Evolutionary conservation across 2,888 invertebrate genomes (phyloP).

Genomic region (Brenthis ino): DNA sequence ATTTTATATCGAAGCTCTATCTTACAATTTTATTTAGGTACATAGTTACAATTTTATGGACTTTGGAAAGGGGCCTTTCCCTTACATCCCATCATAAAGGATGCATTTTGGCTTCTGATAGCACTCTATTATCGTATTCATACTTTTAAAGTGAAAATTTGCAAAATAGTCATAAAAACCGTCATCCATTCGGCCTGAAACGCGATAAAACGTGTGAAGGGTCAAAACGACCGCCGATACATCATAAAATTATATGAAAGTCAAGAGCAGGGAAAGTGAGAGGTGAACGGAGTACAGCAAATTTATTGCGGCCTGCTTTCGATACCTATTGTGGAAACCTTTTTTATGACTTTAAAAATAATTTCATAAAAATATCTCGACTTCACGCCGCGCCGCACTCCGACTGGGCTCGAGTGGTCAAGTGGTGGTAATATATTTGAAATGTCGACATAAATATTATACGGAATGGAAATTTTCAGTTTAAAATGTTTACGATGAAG

Average conservation of each 20-base stretch:
- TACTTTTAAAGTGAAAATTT: conserved; percentile 62
- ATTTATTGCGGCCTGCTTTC: conserved; percentile 79
- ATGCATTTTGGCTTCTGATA: conserved; percentile 49
- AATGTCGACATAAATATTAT: conserved; percentile 37
- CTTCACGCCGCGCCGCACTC: conserved; percentile 43
- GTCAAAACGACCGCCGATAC: conserved; percentile 76
- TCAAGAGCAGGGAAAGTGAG: conserved; percentile 77
- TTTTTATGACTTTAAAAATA: conserved; percentile 67
- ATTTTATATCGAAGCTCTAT: neutral
- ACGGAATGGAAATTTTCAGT: conserved; percentile 43
- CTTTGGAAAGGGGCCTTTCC: too few relatives aligned
- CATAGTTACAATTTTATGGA: too few relatives aligned
- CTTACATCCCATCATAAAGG: conserved; percentile 42
- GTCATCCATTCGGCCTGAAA: conserved; percentile 49
- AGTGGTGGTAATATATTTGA: conserved; percentile 26
- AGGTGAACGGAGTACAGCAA: conserved; percentile 69
- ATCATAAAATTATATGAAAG: conserved; percentile 82
- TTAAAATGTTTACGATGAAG: conserved; percentile 47
- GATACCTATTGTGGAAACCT: conserved; percentile 75
- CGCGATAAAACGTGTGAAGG: conserved; percentile 78
- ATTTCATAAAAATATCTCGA: conserved; percentile 63
- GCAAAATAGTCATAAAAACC: conserved; percentile 46
- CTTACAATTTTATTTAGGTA: too few relatives aligned
- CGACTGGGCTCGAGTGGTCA: conserved; percentile 44
- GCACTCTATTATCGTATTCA: conserved; percentile 54